These are phyloP conservation scores for Lasioglossum zephyrum DNA, from an alignment of 2,888 invertebrate genomes.

Conservation along the genomic window DNA sequence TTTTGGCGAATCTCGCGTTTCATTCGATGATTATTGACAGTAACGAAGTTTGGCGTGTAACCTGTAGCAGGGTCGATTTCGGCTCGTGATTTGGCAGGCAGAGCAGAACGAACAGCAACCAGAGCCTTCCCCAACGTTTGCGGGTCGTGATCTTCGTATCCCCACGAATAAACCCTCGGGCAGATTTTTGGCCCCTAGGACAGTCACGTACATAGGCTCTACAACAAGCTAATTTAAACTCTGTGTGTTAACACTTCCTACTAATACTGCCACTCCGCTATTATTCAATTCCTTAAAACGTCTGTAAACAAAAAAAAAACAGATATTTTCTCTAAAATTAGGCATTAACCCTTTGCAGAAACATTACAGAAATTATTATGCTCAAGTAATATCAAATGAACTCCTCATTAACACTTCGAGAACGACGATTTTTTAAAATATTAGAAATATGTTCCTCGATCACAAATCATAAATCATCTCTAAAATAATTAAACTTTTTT, in stretches of 20 bases:
- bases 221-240: conserved; percentile 39
- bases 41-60: conserved; percentile 16
- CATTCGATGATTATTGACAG: neutral
- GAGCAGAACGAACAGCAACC: conserved; percentile 47
- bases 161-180: conserved; percentile 47
- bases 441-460: too few species aligned
- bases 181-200: conserved; percentile 55
- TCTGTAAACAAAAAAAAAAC: too few species aligned
- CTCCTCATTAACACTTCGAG: neutral
- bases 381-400: neutral
- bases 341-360: too few species aligned
- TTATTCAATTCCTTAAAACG: conserved; percentile 2
- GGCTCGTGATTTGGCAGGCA: conserved; percentile 36
- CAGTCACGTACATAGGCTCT: conserved; percentile 52
- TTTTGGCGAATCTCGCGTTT: neutral
- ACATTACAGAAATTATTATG: neutral
- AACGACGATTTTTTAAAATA: neutral
- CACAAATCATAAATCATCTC: too few species aligned
- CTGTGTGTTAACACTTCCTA: conserved; percentile 12
- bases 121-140: conserved; percentile 59
- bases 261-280: conserved; percentile 3
- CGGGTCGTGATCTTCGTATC: conserved; percentile 52
- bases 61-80: conserved; percentile 16
- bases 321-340: neutral
- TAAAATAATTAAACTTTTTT: too few species aligned